Evolutionary conservation across 2,797 vertebrate species (phyloP).

Genomic region (Petrocephalus sullivani): DNA sequence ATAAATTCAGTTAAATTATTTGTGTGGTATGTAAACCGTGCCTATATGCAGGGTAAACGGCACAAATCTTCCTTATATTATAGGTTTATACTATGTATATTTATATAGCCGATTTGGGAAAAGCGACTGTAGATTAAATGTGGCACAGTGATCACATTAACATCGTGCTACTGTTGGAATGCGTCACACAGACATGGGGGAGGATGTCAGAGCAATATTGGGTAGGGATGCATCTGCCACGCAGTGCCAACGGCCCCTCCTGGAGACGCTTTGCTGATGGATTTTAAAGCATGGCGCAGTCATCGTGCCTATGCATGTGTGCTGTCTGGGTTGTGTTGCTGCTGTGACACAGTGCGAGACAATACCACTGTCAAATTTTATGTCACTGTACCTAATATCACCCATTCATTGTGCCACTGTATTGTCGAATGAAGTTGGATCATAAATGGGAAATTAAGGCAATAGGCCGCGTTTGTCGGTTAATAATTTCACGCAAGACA

Average conservation of each 20-base stretch:
- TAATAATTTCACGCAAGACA: background rate
- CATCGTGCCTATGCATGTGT: background rate
- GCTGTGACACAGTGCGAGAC: background rate
- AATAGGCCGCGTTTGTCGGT: background rate
- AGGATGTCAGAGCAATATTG: background rate
- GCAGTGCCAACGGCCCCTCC: background rate
- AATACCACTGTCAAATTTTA: background rate
- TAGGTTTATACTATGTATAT: too few relatives aligned
- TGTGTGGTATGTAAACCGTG: background rate
- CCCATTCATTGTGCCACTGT: background rate
- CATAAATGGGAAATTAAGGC: background rate
- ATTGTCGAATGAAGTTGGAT: background rate
- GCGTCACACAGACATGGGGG: background rate
- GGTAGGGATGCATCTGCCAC: background rate
- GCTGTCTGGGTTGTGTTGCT: background rate
- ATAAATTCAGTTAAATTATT: background rate
- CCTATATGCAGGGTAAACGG: background rate
- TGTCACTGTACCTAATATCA: background rate
- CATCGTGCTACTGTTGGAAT: background rate
- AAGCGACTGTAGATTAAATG: background rate
- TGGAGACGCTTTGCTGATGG: background rate
- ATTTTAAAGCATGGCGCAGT: background rate
- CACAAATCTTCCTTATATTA: too few relatives aligned
- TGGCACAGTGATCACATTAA: background rate
- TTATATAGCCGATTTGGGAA: background rate